Evolutionary conservation across 1,140 invertebrate genomes (phyloP), one percentile per base, ranked within the genome.

Genomic region (Heliothis virescens): DNA sequence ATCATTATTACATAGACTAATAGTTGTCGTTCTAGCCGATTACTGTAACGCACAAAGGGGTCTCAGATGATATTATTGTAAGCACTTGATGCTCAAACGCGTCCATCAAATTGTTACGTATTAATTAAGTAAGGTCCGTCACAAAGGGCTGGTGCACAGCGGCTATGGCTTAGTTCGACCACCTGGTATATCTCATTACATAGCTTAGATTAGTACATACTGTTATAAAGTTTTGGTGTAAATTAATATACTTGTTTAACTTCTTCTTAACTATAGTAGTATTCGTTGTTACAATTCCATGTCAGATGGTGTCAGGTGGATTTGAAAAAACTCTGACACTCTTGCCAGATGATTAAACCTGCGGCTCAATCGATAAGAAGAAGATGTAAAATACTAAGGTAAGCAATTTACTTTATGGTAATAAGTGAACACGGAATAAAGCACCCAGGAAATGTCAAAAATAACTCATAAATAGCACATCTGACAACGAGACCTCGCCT

Each of bases 91-190:
- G 15, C 41, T 13, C 34, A 48, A 67, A 48, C 41, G 57, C 57
- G 41, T 67, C 16, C 34, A 34, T 67, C 63, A 67, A 67, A 67
- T 41, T 67, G 63, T 67, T 48, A 5, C 63, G 12, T 67, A 67
- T 67, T 48, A 67, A 67, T 67, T 67, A 67, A 65, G 62, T 65
- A 48, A 67, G 16, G 63, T 16, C 16, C 9, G 13, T 26, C 10
- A 67, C 63, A 67, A 67, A 67, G 63, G 63, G 4, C 16, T 21
- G 34, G 11, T 18, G n/a, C 15, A 16, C n/a, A 63, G 7, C 62
- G 2, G 34, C 15, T 29, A 15, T 16, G 62, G 62, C 55, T 57
- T 57, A 57, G 18, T 55, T n/a, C n/a, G n/a, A 9, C 53, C 10
- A 16, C 53, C 41, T 63, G 60, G 10, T 16, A n/a, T 63, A 41